Conservation (phyloP, 2,797 vertebrate genomes). For the Helicolenus hilgendorfi region DNA sequence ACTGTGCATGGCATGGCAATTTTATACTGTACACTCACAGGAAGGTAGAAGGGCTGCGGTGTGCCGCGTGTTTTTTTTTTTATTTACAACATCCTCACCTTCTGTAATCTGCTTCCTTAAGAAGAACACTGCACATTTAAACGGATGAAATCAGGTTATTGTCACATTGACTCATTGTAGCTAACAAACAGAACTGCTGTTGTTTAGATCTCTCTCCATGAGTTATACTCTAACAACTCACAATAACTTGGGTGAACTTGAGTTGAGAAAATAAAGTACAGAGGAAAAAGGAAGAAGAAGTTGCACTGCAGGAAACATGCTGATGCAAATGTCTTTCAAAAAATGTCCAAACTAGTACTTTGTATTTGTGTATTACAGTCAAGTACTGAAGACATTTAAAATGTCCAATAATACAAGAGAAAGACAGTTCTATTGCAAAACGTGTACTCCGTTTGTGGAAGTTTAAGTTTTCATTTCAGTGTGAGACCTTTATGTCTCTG, state of each 20-base stretch:
- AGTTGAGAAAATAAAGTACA: not conserved
- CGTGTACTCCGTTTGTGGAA: not conserved
- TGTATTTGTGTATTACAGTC: not conserved
- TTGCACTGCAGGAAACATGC: not conserved
- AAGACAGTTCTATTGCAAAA: not conserved
- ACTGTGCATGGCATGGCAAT: not conserved
- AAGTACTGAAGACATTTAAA: not conserved
- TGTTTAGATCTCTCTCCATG: not conserved
- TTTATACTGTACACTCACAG: not conserved
- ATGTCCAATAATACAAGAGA: not conserved
- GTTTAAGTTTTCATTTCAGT: not conserved
- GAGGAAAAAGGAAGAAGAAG: not conserved
- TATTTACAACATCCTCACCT: not conserved
- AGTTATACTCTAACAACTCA: not conserved
- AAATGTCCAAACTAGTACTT: not conserved
- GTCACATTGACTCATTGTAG: not conserved
- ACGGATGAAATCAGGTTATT: not conserved
- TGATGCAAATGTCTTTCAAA: not conserved
- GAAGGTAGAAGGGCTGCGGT: conserved; percentile 6
- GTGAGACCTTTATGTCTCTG: not conserved
- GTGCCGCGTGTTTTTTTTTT: not conserved
- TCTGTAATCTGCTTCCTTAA: not conserved
- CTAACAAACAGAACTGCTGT: not conserved
- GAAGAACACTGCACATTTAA: not conserved
- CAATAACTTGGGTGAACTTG: not conserved